phyloP scores from a whole-genome alignment of 1,140 invertebrate species.

The Pissodes strobi region DNA sequence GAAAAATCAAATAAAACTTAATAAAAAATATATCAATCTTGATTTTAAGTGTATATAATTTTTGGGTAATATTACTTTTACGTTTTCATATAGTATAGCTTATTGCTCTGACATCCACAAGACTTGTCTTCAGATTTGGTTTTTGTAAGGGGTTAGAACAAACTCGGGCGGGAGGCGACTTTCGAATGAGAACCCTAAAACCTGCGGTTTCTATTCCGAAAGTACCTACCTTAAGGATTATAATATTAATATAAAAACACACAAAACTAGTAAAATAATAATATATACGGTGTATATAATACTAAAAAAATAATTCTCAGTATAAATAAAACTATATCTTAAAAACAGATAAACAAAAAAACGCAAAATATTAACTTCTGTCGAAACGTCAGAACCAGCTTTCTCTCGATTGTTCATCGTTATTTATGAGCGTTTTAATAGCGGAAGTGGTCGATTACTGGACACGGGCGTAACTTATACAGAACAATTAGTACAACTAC shows the following conservation, averaged over 20 bases:
- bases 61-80: constrained; percentile 22
- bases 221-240: not conserved
- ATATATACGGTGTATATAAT: constrained; percentile 30
- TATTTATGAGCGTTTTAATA: too few relatives aligned
- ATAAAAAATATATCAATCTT: constrained; percentile 27
- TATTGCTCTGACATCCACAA: constrained; percentile 29
- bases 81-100: constrained; percentile 19
- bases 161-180: not conserved
- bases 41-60: constrained; percentile 16
- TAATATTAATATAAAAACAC: constrained; percentile 24
- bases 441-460: too few relatives aligned
- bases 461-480: too few relatives aligned
- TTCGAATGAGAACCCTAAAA: constrained; percentile 2
- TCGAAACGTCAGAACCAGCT: not conserved
- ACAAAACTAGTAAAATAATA: constrained; percentile 27
- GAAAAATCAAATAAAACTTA: constrained; percentile 22
- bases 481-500: too few relatives aligned
- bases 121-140: not conserved
- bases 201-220: constrained; percentile 6
- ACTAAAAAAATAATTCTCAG: constrained; percentile 37
- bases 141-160: constrained; percentile 6
- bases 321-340: constrained; percentile 32
- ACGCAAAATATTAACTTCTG: not conserved
- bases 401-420: not conserved
- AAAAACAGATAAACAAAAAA: constrained; percentile 20